Evolutionary conservation across 2,113 vertebrate species (phyloP).

Genomic region (Cromileptes altivelis): DNA sequence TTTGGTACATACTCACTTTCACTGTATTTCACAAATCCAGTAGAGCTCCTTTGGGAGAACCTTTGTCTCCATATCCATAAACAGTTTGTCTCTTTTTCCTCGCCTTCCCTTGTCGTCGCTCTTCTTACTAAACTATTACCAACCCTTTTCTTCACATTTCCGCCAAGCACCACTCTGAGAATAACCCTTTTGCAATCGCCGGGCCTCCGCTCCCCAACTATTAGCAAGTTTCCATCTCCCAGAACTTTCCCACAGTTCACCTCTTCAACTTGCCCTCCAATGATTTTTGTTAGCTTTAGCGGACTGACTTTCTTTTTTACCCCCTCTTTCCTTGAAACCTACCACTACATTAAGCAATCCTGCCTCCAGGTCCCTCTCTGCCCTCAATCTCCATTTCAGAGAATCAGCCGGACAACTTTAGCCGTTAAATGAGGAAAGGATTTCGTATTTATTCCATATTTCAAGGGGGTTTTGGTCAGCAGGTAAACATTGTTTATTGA

Average conservation of each 20-base stretch:
- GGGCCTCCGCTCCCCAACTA: neutral
- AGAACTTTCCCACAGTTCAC: neutral
- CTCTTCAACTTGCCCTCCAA: slow-evolving; percentile 3
- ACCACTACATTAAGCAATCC: neutral
- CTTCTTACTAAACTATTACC: neutral
- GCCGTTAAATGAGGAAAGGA: neutral
- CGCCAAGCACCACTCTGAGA: neutral
- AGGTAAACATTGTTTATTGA: neutral
- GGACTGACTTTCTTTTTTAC: neutral
- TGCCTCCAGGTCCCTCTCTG: neutral
- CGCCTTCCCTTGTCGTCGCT: neutral
- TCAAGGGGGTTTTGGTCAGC: neutral
- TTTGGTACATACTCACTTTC: no score
- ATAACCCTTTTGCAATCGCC: neutral
- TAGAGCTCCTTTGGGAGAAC: neutral
- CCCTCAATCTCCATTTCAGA: neutral
- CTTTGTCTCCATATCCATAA: neutral
- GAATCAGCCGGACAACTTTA: neutral
- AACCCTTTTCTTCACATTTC: neutral
- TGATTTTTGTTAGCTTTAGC: neutral
- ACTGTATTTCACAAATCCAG: neutral
- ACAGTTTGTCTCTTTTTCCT: neutral
- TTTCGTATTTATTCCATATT: neutral
- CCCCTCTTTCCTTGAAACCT: neutral
- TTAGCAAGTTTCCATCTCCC: slow-evolving; percentile 5